A percentile compares a stretch with the other conserved stretches of the same genome.
These are phyloP conservation scores for Agrilus cyanescens DNA, from an alignment of 2,888 invertebrate genomes.

Conservation along the genomic window DNA sequence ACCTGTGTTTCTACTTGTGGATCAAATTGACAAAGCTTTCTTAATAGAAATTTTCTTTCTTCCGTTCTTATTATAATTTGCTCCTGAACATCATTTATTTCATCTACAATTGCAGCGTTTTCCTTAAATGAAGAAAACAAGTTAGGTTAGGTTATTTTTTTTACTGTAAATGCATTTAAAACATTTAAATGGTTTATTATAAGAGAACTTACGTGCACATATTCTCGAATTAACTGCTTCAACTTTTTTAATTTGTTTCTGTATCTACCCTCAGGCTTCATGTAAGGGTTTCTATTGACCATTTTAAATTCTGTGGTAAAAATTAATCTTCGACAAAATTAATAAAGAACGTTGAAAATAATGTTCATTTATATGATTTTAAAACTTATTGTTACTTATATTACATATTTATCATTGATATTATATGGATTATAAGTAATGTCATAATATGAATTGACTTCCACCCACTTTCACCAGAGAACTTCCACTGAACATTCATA, in stretches of 20 bases:
- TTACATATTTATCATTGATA: no score
- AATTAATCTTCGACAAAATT: no score
- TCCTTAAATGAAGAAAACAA: constrained; percentile 45
- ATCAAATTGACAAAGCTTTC: constrained; percentile 62
- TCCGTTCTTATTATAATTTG: constrained; percentile 69
- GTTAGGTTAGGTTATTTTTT: neutral
- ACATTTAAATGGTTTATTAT: neutral
- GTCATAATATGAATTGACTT: no score
- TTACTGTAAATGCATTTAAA: neutral
- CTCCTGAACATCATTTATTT: constrained; percentile 74
- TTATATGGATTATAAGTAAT: no score
- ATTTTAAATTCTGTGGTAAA: no score
- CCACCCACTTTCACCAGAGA: no score
- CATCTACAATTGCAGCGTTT: constrained; percentile 79
- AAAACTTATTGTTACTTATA: no score
- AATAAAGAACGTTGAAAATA: no score
- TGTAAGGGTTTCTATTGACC: no score
- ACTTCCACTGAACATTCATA: no score
- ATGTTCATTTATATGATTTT: no score
- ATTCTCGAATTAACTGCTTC: constrained; percentile 51
- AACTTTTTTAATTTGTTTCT: constrained; percentile 50
- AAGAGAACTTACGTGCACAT: constrained; percentile 48
- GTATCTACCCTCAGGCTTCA: constrained; percentile 34
- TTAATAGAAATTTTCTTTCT: constrained; percentile 68
- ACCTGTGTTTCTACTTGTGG: constrained; percentile 32